phyloP scores from a whole-genome alignment of 2,888 invertebrate genomes.

The Noctua comes region DNA sequence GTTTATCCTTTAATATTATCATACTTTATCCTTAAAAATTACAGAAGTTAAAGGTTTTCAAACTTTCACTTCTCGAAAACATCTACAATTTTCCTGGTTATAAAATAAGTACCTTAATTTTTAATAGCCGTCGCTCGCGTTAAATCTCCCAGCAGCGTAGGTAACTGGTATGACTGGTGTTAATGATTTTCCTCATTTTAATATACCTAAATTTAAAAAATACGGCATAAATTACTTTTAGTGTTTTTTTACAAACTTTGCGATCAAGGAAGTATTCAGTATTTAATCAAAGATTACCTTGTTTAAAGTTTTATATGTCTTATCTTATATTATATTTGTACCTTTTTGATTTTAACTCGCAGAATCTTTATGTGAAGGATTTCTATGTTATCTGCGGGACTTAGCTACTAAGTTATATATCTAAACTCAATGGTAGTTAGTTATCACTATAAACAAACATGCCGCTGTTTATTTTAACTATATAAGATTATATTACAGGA shows the following conservation, averaged over 20 bases:
- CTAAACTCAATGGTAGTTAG: conserved; percentile 63
- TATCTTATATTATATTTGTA: conserved; percentile 60
- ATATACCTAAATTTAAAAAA: conserved; percentile 36
- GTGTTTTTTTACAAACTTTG: conserved; percentile 41
- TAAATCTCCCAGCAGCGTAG: conserved; percentile 15
- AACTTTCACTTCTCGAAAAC: conserved; percentile 17
- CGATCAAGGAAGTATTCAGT: conserved; percentile 60
- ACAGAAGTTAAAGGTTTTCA: neutral
- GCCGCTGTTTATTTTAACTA: conserved; percentile 62
- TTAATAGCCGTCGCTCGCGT: conserved; percentile 8
- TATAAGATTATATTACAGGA: conserved; percentile 65
- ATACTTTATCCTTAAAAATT: conserved; percentile 4
- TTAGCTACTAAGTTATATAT: conserved; percentile 70
- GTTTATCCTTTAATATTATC: neutral
- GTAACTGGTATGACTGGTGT: conserved; percentile 48
- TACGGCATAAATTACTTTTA: conserved; percentile 24
- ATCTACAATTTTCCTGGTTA: conserved; percentile 25
- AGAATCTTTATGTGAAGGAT: conserved; percentile 68
- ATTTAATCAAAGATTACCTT: conserved; percentile 58
- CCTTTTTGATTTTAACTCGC: conserved; percentile 59
- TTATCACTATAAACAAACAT: conserved; percentile 73
- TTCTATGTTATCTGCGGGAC: conserved; percentile 74
- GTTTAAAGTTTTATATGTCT: conserved; percentile 44
- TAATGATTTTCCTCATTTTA: conserved; percentile 60
- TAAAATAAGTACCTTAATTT: conserved; percentile 1